Conservation (phyloP, 2,888 invertebrate species). For the Xestia sexstrigata region DNA sequence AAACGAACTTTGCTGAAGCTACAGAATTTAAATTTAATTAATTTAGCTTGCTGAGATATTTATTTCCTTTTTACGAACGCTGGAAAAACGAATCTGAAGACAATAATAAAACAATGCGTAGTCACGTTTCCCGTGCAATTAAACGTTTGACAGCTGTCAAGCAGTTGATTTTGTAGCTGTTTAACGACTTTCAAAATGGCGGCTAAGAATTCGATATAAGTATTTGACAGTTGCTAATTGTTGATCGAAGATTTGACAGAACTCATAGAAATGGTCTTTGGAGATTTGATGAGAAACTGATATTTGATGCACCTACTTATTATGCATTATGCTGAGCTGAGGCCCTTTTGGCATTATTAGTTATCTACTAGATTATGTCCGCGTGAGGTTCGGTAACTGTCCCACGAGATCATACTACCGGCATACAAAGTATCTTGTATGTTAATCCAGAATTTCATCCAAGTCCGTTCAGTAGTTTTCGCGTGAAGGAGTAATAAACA, state of each 20-base stretch:
- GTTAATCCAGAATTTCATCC: too few relatives aligned
- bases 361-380: too few relatives aligned
- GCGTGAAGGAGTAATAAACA: too few relatives aligned
- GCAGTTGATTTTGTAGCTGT: constrained; percentile 30
- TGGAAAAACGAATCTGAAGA: neutral
- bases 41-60: neutral
- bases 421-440: too few relatives aligned
- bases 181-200: constrained; percentile 46
- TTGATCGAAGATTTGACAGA: too few relatives aligned
- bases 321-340: too few relatives aligned
- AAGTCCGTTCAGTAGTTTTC: too few relatives aligned
- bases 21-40: neutral
- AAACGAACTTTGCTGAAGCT: neutral
- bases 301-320: neutral
- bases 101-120: constrained; percentile 1
- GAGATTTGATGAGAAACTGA: neutral
- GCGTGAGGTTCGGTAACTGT: too few relatives aligned
- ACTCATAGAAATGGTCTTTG: constrained; percentile 8
- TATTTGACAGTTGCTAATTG: too few relatives aligned
- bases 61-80: neutral
- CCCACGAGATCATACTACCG: too few relatives aligned
- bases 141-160: constrained; percentile 45
- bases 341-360: too few relatives aligned
- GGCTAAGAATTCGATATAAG: constrained; percentile 11
- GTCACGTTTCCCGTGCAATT: constrained; percentile 17